These are phyloP conservation scores for Thamnophis elegans DNA, from an alignment of 2,797 vertebrate species.

Conservation along the genomic window DNA sequence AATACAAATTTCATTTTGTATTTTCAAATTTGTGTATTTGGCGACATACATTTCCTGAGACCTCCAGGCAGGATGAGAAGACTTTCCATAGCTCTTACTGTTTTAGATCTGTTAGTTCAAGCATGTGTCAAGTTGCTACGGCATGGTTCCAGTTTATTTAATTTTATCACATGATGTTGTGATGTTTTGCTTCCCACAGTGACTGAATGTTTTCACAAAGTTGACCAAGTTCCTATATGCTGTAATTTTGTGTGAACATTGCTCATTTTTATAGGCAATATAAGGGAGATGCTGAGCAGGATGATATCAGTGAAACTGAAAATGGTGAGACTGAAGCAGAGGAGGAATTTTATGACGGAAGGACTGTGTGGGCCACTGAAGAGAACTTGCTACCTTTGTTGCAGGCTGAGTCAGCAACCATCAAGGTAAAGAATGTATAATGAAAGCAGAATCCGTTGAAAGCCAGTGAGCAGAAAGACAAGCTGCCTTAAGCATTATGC, in stretches of 20 bases:
- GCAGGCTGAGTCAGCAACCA: constrained; percentile 60
- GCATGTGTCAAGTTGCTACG: not conserved
- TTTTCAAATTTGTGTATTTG: not conserved
- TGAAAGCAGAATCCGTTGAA: not conserved
- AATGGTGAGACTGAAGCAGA: constrained; percentile 74
- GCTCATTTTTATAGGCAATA: constrained; percentile 68
- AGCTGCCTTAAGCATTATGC: constrained; percentile 18
- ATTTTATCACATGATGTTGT: not conserved
- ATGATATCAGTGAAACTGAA: constrained; percentile 74
- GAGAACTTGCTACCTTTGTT: constrained; percentile 59
- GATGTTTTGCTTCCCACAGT: not conserved
- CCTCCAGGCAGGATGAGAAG: not conserved
- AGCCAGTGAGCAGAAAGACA: constrained; percentile 9
- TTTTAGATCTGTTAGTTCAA: not conserved
- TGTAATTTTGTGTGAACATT: not conserved
- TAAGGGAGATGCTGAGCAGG: constrained; percentile 59
- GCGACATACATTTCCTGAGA: not conserved
- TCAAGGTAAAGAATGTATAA: constrained; percentile 69
- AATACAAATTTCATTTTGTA: not conserved
- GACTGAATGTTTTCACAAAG: not conserved
- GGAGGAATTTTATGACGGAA: constrained; percentile 74
- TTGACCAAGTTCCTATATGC: not conserved
- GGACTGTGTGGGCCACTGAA: constrained; percentile 63
- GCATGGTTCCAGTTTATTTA: not conserved
- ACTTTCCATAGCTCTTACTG: not conserved